phyloP scores from a whole-genome alignment of 92 coral and sea anemone genomes.

The Porites evermanni region DNA sequence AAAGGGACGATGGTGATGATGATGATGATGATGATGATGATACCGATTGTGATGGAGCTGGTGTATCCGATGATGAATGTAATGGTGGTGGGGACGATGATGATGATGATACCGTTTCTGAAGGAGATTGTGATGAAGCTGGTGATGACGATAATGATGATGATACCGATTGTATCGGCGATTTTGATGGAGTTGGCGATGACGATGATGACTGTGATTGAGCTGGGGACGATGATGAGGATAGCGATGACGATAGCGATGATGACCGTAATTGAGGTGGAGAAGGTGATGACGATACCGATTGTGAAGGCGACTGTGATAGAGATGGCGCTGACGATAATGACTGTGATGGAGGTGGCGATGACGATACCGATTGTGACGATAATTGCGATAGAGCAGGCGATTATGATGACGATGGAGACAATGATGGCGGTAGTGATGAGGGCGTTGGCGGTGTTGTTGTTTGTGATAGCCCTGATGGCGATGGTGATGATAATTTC shows the following conservation, averaged over 20 bases:
- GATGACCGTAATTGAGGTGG: neutral
- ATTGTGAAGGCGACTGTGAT: neutral
- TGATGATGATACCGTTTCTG: neutral
- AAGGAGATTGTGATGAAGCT: neutral
- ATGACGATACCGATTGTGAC: neutral
- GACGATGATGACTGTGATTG: neutral
- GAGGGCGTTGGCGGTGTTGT: neutral
- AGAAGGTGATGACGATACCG: neutral
- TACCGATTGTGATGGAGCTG: neutral
- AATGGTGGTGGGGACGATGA: neutral
- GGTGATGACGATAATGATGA: neutral
- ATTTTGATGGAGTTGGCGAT: neutral
- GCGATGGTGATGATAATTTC: neutral
- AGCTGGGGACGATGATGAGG: neutral
- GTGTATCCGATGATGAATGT: neutral
- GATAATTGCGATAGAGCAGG: neutral
- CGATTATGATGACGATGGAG: neutral
- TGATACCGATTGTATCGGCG: neutral
- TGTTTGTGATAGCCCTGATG: neutral
- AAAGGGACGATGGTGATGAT: neutral
- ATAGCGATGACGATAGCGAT: neutral
- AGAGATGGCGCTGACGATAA: neutral
- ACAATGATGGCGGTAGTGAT: neutral
- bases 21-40: neutral
- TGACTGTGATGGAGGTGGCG: neutral